Evolutionary conservation across 2,797 vertebrate genomes (phyloP), one percentile per base, ranked within the genome.

Genomic region (Ceryle rudis): DNA sequence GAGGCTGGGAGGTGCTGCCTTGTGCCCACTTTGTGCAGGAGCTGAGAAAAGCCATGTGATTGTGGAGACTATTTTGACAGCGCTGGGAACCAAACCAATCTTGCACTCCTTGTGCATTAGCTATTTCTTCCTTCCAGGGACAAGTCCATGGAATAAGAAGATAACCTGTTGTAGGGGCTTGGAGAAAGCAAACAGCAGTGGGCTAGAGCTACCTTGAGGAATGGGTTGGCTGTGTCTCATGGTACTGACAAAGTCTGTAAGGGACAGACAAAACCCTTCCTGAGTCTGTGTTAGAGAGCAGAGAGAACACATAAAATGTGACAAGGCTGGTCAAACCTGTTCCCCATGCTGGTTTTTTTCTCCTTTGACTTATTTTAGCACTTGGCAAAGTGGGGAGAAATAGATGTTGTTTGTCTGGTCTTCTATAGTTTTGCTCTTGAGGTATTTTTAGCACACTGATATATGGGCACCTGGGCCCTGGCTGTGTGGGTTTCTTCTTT

Each of bases 11-110:
- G 47, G 35, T 46, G 71, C 55, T 75, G 66, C 51, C 44, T 73
- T 10, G 2, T 65, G 58, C 46, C 41, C 0, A 1, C 0, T 0
- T 8, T 42, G 14, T 26, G 37, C 5, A 26, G 67, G 29, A 70
- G 39, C 79, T 51, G n/a, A 70, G 54, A 7, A 35, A n/a, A 74
- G 35, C 35, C 11, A 0, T 10, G 2, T 1, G 17, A 22, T 14
- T 28, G 15, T 2, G 13, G n/a, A 29, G 69, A 23, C 17, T 11
- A 33, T 54, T 60, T 10, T n/a, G 46, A 4, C 31, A 49, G 52
- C 33, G 14, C 42, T 4, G 3, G 72, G 35, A 87, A 10, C 19
- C 21, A n/a, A 87, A 16, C 8, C 5, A 6, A 1, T 4, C 17
- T 60, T 67, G 47, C n/a, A 10, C 8, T 23, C 6, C 29, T 37